Evolutionary conservation across 2,888 invertebrate species (phyloP), one percentile per base, ranked within the genome.

Genomic region (Allygus modestus): DNA sequence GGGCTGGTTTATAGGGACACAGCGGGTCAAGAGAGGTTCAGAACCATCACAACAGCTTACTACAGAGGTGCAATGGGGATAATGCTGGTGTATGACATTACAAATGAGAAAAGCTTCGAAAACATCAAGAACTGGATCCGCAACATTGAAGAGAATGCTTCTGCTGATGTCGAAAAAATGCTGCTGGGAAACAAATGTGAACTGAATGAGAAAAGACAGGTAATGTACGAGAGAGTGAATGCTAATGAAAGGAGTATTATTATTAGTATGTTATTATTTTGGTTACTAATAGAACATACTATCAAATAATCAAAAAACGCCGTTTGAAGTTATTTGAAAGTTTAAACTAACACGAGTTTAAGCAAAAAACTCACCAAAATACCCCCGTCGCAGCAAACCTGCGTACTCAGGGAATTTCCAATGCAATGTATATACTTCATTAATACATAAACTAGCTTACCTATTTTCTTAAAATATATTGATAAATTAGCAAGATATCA

Each of bases 41-140:
- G 99, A 88, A 99, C 99, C 87, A 99, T 99, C 88, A 99, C 99
- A 83, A 99, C 99, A 85, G 99, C 99, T n/a, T 99, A 99, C 91
- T 99, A 99, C 92, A 94, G 99, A 88, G 99, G 99, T 79, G 99
- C 99, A 65, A 99, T 99, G 99, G 99, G 99, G 86, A 99, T 99
- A 88, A 98, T 99, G 98, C 93, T 99, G 87, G 99, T 99, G 54
- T 99, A 99, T 91, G 99, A 99, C 91, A 99, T 99, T 88, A 99
- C 99, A 89, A 99, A 98, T 92, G 99, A 98, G 90, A 99, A 99
- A 92, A 98, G 98, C 88, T 99, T 99, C 92, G 98, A 99, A 91
- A 99, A 99, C 90, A 99, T 99, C 85, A 97, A 98, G 90, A 99
- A 99, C 91, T 99, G 99, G 99, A 98, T 99, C 88, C 93, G 99